Evolutionary conservation across 2,888 invertebrate genomes (phyloP).

Genomic region (Drosophila prolongata): DNA sequence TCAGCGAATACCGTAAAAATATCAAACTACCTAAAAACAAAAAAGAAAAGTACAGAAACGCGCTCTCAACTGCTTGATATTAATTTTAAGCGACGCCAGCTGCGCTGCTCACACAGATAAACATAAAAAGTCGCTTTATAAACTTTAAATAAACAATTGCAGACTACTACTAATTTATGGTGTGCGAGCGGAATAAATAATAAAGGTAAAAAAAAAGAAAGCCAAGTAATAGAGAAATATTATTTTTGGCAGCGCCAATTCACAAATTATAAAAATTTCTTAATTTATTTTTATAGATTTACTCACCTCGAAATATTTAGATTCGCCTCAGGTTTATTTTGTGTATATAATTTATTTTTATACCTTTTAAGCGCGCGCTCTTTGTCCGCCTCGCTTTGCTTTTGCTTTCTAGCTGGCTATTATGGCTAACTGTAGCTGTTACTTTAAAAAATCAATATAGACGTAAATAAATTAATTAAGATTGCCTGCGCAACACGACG

Average conservation of each 20-base stretch:
- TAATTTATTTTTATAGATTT: slow-evolving; percentile 47
- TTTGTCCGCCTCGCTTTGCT: slow-evolving; percentile 28
- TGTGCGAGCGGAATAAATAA: slow-evolving; percentile 19
- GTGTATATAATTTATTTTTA: slow-evolving; percentile 24
- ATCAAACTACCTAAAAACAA: slow-evolving; percentile 30
- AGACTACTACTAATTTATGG: slow-evolving; percentile 37
- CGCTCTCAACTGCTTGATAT: slow-evolving; percentile 27
- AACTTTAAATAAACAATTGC: slow-evolving; percentile 33
- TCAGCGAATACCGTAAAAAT: slow-evolving; percentile 38
- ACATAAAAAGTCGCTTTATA: slow-evolving; percentile 18
- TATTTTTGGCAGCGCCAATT: slow-evolving; percentile 31
- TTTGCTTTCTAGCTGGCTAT: slow-evolving; percentile 20
- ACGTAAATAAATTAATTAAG: slow-evolving; percentile 57
- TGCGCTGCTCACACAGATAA: slow-evolving; percentile 21
- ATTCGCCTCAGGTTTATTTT: slow-evolving; percentile 12
- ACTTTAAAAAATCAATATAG: slow-evolving; percentile 53
- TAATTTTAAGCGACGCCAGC: slow-evolving; percentile 29
- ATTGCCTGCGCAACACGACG: slow-evolving; percentile 45
- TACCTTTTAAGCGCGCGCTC: slow-evolving; percentile 31
- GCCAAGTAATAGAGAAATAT: slow-evolving; percentile 19
- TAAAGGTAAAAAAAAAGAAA: slow-evolving; percentile 13
- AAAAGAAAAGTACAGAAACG: slow-evolving; percentile 33
- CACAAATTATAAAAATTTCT: slow-evolving; percentile 38
- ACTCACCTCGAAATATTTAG: slow-evolving; percentile 41
- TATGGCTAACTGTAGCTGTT: slow-evolving; percentile 37